These are phyloP conservation scores for Mus caroli DNA, from an alignment of 2,797 vertebrate genomes.

Conservation along the genomic window DNA sequence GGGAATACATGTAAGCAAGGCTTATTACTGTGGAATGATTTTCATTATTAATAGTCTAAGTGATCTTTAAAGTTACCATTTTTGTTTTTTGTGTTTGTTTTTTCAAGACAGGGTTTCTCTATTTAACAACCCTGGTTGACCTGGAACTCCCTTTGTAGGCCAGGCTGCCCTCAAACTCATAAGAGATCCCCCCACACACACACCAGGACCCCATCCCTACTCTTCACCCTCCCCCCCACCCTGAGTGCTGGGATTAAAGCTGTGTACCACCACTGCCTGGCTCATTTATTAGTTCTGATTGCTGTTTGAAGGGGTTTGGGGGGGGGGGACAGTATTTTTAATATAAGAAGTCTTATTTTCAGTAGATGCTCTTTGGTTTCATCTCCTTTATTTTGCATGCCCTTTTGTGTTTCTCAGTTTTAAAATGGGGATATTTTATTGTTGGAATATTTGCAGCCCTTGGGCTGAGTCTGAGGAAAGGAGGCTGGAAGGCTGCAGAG, in stretches of 20 bases:
- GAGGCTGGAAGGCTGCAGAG: neutral
- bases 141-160: neutral
- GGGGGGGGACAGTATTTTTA: neutral
- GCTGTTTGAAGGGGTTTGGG: neutral
- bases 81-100: neutral
- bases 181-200: neutral
- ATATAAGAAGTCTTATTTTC: neutral
- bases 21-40: conserved; percentile 24
- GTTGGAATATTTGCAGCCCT: neutral
- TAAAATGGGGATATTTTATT: neutral
- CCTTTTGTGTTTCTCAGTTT: neutral
- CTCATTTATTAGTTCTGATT: neutral
- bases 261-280: neutral
- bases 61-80: neutral
- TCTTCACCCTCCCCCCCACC: neutral
- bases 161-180: neutral
- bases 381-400: conserved; percentile 1
- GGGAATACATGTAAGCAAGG: neutral
- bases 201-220: neutral
- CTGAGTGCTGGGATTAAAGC: neutral
- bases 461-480: neutral
- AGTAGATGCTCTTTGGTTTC: neutral
- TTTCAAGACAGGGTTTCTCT: neutral
- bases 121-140: neutral
- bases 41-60: conserved; percentile 39